Base-by-base conservation (phyloP, 2,797 vertebrate species). In the Potorous gilbertii region DNA sequence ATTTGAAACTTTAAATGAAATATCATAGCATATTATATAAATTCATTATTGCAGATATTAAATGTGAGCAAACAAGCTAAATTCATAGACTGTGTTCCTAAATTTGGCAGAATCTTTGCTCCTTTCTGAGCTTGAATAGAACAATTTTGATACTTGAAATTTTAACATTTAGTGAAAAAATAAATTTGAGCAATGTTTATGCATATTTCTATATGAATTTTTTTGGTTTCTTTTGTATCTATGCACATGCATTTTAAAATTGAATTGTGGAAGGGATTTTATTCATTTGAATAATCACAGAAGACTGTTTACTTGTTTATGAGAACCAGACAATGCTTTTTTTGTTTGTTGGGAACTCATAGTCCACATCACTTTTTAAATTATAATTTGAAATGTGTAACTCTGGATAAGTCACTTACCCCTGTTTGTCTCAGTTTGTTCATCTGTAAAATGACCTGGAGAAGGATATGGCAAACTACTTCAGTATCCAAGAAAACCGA, bases 241-340 rank as follows among this genome's bases (percentile, higher is more conserved):
- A 46, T 81, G 8, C 3, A 87, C 9, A 11, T 50, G 9, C 46
- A 27, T 50, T 87, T 66, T 96, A 56, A 90, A 94, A 18, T n/a
- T 4, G 0, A 87, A 87, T 62, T 62, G 66, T 55, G 52, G 94
- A 28, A 90, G 40, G 31, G 93, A 66, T 10, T 95, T 50, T 16
- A 34, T 93, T 90, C 59, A 93, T 95, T 92, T 94, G 54, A 94
- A 90, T 94, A 93, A 89, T 93, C 94, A 50, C 9, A 8, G 4
- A 91, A 8, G 4, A 5, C 57, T 31, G 55, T 29, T 52, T 24
- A 34, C 55, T 95, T 16, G 6, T 34, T 29, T n/a, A 12, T 28
- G 50, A 92, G 50, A 6, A 50, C 34, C 57, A 18, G 27, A 11
- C 1, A 2, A 14, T 94, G 18, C 40, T 66, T 94, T 59, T 55